These are phyloP conservation scores for Darwinula stevensoni DNA, from an alignment of 2,888 invertebrate species.

Conservation along the genomic window DNA sequence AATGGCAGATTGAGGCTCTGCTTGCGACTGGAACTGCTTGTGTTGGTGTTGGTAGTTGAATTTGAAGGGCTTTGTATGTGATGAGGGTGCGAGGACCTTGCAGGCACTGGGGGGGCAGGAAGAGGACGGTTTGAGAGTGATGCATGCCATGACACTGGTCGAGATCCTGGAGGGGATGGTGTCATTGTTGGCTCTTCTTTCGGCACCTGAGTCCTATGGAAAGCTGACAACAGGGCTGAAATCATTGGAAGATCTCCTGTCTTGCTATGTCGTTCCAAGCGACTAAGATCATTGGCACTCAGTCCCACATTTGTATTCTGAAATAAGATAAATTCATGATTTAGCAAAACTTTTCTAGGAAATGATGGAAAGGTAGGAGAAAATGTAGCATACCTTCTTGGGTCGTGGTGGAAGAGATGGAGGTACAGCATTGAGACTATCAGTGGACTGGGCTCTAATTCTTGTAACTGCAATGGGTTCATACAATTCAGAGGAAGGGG, in stretches of 20 bases:
- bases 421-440: too few relatives aligned
- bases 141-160: background rate
- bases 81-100: too few relatives aligned
- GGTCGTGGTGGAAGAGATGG: too few relatives aligned
- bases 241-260: background rate
- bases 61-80: background rate
- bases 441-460: conserved; percentile 2
- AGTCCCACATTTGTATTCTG: too few relatives aligned
- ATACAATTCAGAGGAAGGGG: background rate
- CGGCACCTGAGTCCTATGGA: background rate
- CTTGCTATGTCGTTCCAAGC: background rate
- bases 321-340: too few relatives aligned
- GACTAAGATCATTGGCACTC: background rate
- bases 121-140: background rate
- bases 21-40: background rate
- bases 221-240: background rate
- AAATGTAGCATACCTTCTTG: too few relatives aligned
- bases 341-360: too few relatives aligned
- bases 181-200: background rate
- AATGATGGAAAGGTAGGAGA: too few relatives aligned
- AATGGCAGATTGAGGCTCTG: background rate
- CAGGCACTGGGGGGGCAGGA: background rate
- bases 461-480: conserved; percentile 1
- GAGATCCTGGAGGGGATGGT: background rate
- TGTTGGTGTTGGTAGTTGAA: too few relatives aligned